Percentiles rank a stretch among this genome's conserved stretches.
Evolutionary conservation across 2,797 vertebrate genomes (phyloP).

Genomic region (Phataginus tetradactyla): DNA sequence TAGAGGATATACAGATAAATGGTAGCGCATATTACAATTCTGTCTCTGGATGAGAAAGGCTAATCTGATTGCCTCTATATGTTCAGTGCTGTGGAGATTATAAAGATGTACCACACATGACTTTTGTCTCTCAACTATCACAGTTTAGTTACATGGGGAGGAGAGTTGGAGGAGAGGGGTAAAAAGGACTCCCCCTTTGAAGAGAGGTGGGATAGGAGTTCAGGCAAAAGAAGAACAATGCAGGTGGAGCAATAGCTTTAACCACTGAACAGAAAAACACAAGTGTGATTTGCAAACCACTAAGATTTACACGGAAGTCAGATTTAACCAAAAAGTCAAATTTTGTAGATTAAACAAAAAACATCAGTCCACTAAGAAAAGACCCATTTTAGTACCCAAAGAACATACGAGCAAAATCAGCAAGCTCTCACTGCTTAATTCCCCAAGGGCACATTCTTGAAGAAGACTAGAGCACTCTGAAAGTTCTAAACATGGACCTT

Average conservation of each 20-base stretch:
- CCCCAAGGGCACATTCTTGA: neutral
- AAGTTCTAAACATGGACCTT: neutral
- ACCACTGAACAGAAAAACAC: conserved; percentile 46
- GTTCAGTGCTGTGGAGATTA: neutral
- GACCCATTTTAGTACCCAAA: neutral
- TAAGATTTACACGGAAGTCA: conserved; percentile 24
- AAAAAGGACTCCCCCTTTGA: neutral
- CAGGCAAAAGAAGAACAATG: neutral
- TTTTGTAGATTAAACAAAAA: neutral
- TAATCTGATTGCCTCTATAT: neutral
- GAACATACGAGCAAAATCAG: neutral
- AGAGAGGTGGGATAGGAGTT: neutral
- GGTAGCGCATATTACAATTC: neutral
- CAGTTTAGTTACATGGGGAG: neutral
- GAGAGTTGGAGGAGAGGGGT: neutral
- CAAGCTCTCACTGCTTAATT: neutral
- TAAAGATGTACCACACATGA: neutral
- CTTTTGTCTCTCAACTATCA: neutral
- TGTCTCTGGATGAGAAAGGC: neutral
- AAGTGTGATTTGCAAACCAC: neutral
- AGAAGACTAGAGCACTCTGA: neutral
- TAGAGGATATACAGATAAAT: neutral
- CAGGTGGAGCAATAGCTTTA: neutral
- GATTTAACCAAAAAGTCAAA: neutral
- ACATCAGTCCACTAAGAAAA: neutral